Percentiles rank a stretch among this genome's conserved stretches.
phyloP scores from a whole-genome alignment of 1,140 invertebrate genomes.

The Prorops nasuta region DNA sequence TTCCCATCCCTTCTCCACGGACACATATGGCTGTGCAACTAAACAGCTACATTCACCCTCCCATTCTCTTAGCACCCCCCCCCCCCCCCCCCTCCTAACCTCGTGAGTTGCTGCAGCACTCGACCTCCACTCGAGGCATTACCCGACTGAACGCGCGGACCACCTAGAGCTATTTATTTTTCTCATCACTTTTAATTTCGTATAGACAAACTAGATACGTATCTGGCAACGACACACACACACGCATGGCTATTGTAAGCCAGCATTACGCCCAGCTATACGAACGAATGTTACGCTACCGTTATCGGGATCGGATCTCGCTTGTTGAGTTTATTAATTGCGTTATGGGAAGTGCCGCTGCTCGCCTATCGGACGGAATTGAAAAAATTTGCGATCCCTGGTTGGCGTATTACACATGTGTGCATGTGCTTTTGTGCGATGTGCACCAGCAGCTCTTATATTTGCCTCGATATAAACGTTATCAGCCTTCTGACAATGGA shows the following conservation, averaged over 20 bases:
- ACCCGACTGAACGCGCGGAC: too few relatives aligned
- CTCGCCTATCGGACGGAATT: conserved; percentile 29
- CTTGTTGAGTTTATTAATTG: conserved; percentile 50
- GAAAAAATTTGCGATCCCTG: conserved; percentile 33
- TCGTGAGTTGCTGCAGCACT: background rate
- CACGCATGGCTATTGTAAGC: conserved; percentile 24
- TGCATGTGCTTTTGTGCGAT: too few relatives aligned
- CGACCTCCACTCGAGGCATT: conserved; percentile 4
- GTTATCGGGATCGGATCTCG: conserved; percentile 46
- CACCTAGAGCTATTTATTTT: conserved; percentile 44
- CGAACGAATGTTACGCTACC: conserved; percentile 26
- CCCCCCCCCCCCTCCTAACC: conserved; percentile 3
- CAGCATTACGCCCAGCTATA: conserved; percentile 26
- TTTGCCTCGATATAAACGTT: too few relatives aligned
- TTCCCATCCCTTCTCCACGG: too few relatives aligned
- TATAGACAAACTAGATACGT: conserved; percentile 46
- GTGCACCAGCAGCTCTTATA: too few relatives aligned
- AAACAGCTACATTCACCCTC: conserved; percentile 1
- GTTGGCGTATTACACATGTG: too few relatives aligned
- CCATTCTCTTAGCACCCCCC: conserved; percentile 2
- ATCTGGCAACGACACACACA: conserved; percentile 23
- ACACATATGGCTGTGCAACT: too few relatives aligned
- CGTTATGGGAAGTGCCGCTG: conserved; percentile 37
- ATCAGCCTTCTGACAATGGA: too few relatives aligned
- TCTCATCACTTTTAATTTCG: conserved; percentile 51